Percentiles rank a stretch among this genome's conserved stretches.
phyloP scores from a whole-genome alignment of 1,140 invertebrate species.

The Pogonus chalceus region DNA sequence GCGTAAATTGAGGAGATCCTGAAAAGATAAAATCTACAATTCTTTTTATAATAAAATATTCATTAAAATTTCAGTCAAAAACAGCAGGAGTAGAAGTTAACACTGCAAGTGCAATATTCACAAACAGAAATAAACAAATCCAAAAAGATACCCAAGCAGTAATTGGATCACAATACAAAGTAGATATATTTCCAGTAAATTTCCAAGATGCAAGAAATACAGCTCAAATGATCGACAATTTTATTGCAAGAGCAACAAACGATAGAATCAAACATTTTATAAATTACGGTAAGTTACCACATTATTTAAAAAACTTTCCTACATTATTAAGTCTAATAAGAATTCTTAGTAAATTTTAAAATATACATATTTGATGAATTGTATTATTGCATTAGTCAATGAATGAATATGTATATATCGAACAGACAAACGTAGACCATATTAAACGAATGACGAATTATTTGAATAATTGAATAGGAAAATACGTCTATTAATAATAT shows the following conservation, averaged over 20 bases:
- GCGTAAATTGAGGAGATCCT: too few species aligned
- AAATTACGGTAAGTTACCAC: slow-evolving; percentile 35
- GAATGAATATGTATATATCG: too few species aligned
- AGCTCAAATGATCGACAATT: slow-evolving; percentile 51
- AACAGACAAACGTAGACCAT: too few species aligned
- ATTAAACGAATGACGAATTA: too few species aligned
- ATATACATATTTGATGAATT: too few species aligned
- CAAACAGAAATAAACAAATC: slow-evolving; percentile 19
- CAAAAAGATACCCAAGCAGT: slow-evolving; percentile 17
- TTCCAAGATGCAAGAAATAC: slow-evolving; percentile 41
- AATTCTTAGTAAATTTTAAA: too few species aligned
- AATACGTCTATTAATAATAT: too few species aligned
- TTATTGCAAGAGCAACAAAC: slow-evolving; percentile 50
- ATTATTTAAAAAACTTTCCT: too few species aligned
- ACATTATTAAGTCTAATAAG: too few species aligned
- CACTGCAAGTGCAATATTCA: slow-evolving; percentile 28
- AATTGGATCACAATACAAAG: slow-evolving; percentile 47
- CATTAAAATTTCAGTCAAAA: not conserved
- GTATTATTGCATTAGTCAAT: too few species aligned
- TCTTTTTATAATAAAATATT: not conserved
- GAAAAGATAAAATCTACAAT: too few species aligned
- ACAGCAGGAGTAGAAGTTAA: slow-evolving; percentile 20
- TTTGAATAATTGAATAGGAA: too few species aligned
- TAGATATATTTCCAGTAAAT: slow-evolving; percentile 44
- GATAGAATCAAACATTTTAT: slow-evolving; percentile 55